Evolutionary conservation across 2,113 vertebrate genomes (phyloP).

Genomic region (Geothlypis trichas): DNA sequence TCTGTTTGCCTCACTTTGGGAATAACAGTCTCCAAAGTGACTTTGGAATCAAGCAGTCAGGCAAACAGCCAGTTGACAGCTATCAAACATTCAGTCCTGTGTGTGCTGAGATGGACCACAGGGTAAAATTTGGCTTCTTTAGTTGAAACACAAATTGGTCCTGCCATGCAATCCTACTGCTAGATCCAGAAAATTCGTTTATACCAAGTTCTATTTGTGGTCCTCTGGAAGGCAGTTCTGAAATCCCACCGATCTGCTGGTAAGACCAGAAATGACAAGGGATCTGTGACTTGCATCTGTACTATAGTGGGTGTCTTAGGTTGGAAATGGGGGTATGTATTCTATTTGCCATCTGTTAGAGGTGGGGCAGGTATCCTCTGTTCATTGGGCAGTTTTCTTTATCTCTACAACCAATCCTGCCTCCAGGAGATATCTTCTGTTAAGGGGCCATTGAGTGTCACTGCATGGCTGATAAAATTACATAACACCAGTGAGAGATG

Average conservation of each 20-base stretch:
- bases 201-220: not conserved
- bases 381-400: not conserved
- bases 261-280: not conserved
- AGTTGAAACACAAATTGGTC: not conserved
- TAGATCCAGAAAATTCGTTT: not conserved
- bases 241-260: not conserved
- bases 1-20: not conserved
- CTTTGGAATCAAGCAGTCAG: not conserved
- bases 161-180: not conserved
- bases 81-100: not conserved
- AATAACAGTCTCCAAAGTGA: not conserved
- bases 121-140: not conserved
- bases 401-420: not conserved
- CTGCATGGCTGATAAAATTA: not conserved
- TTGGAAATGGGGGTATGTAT: not conserved
- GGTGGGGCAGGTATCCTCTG: not conserved
- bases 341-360: not conserved
- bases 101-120: accelerated
- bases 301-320: not conserved
- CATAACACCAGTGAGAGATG: not conserved
- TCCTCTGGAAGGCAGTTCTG: not conserved
- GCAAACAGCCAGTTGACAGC: not conserved
- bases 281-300: not conserved
- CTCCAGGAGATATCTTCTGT: not conserved
- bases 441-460: not conserved